Conservation (phyloP, 1,140 invertebrate genomes). For the Aphis gossypii region DNA sequence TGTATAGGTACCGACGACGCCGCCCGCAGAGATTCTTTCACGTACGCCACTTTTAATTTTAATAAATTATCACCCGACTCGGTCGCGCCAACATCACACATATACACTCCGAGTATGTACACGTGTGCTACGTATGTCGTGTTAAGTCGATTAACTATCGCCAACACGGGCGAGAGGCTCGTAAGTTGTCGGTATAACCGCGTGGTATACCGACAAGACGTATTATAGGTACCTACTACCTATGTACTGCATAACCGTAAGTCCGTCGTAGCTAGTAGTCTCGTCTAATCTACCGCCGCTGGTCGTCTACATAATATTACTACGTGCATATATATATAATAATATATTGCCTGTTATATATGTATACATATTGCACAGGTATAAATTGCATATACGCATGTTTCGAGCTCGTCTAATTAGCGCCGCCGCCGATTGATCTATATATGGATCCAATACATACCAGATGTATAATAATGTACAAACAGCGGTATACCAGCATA, state of each 20-base stretch:
- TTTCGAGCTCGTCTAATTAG: background rate
- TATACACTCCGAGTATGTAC: background rate
- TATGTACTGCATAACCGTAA: background rate
- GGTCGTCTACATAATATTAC: background rate
- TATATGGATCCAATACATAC: slow-evolving; percentile 26
- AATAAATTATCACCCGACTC: slow-evolving; percentile 20
- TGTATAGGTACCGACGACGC: background rate
- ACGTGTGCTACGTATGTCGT: background rate
- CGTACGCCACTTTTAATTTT: slow-evolving; percentile 42
- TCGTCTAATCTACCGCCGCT: background rate
- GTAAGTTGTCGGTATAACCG: background rate
- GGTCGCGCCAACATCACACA: background rate
- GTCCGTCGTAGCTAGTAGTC: background rate
- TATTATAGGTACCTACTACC: background rate
- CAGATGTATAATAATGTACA: background rate
- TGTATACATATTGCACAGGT: background rate
- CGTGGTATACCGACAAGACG: background rate
- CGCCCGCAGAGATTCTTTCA: slow-evolving; percentile 32
- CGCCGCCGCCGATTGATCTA: background rate
- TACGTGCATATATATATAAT: background rate
- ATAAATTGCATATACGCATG: background rate
- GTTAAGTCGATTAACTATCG: slow-evolving; percentile 8
- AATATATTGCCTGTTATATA: background rate
- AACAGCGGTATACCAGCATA: background rate
- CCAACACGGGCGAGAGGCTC: background rate